Percentiles rank a stretch among this genome's conserved stretches.
Evolutionary conservation across 92 coral and sea anemone genomes (phyloP).

Genomic region (Siderastrea radians): DNA sequence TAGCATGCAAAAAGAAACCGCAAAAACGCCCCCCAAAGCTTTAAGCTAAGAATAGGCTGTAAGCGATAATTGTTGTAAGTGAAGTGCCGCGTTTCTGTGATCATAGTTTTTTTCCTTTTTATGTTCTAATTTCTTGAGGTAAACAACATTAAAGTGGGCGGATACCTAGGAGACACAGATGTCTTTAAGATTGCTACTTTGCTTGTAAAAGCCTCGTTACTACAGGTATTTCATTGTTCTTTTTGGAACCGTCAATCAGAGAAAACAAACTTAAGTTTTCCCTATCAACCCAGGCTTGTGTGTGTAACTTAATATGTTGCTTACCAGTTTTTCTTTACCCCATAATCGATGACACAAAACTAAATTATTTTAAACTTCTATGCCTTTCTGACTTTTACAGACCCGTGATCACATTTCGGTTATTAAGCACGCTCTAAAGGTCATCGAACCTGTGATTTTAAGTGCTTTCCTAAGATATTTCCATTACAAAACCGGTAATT

Average conservation of each 20-base stretch:
- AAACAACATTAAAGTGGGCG: slow-evolving; percentile 18
- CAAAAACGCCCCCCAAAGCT: background rate
- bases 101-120: background rate
- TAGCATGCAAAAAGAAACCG: background rate
- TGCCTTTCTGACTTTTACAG: background rate
- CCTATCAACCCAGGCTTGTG: background rate
- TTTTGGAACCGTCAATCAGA: background rate
- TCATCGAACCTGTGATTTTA: slow-evolving; percentile 1
- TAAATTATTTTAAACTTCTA: too few relatives aligned
- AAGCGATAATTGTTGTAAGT: background rate
- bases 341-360: background rate
- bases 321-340: background rate
- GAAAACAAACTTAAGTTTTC: background rate
- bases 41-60: background rate
- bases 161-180: slow-evolving; percentile 23
- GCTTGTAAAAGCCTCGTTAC: slow-evolving; percentile 23
- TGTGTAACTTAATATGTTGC: background rate
- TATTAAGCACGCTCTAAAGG: background rate
- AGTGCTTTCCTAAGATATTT: background rate
- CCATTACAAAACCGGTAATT: slow-evolving; percentile 12
- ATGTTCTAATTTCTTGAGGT: background rate
- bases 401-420: background rate
- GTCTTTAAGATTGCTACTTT: background rate
- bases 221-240: slow-evolving; percentile 31
- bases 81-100: background rate